These are phyloP conservation scores for Sander lucioperca DNA, from an alignment of 2,113 vertebrate genomes.

Conservation along the genomic window DNA sequence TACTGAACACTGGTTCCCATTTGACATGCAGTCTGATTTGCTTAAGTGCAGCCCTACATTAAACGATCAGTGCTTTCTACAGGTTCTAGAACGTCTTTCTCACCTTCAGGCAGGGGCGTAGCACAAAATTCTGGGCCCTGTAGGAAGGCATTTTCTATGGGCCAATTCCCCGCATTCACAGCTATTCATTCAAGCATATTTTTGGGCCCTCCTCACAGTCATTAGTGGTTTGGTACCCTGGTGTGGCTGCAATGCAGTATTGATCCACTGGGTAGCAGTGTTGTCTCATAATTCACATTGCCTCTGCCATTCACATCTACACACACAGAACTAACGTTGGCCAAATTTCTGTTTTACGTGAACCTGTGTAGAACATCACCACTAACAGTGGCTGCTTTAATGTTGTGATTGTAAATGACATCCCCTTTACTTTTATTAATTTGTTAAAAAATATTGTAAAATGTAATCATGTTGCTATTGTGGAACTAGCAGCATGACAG, in stretches of 20 bases:
- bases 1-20: not conserved
- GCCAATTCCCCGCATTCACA: no score
- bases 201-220: no score
- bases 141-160: no score
- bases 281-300: constrained; percentile 2
- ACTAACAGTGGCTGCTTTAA: not conserved
- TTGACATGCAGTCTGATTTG: not conserved
- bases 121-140: no score
- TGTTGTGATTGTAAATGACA: not conserved
- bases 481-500: not conserved
- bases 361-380: not conserved
- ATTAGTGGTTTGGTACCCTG: not conserved
- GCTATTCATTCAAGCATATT: no score
- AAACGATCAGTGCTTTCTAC: not conserved
- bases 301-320: not conserved
- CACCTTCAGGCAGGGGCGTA: not conserved
- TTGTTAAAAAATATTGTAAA: not conserved
- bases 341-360: not conserved
- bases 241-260: constrained; percentile 2
- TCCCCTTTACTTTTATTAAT: not conserved
- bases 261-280: constrained; percentile 56
- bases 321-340: not conserved
- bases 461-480: not conserved
- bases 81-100: not conserved
- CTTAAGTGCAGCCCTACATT: no score